These are phyloP conservation scores for Neotoxoptera formosana DNA, from an alignment of 1,140 invertebrate genomes.

Conservation along the genomic window DNA sequence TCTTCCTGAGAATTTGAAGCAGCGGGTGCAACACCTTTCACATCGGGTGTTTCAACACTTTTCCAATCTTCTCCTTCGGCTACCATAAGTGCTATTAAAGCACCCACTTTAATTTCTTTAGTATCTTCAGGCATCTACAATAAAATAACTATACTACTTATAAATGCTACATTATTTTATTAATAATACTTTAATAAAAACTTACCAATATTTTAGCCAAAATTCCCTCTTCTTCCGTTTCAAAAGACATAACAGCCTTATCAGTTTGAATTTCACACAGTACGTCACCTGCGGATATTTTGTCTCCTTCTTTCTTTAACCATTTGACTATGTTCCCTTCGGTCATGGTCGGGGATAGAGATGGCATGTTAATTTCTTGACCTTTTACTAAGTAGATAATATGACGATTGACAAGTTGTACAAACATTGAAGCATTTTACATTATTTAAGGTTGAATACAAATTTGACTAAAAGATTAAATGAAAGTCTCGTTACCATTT, in stretches of 20 bases:
- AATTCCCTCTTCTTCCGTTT: constrained; percentile 97
- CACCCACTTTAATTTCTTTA: constrained; percentile 85
- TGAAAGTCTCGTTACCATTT: constrained; percentile 11
- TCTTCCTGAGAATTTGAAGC: constrained; percentile 61
- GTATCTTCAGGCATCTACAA: constrained; percentile 73
- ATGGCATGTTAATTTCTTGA: constrained; percentile 72
- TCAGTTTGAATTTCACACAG: constrained; percentile 99
- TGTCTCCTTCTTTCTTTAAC: constrained; percentile 96
- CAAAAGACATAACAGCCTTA: constrained; percentile 99
- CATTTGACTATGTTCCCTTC: constrained; percentile 95
- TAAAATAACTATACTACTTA: neutral
- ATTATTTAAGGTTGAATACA: neutral
- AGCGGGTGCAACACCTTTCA: constrained; percentile 66
- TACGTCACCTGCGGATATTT: constrained; percentile 83
- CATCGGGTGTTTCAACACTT: constrained; percentile 76
- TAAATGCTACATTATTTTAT: neutral
- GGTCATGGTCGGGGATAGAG: constrained; percentile 98
- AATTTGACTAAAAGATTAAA: neutral
- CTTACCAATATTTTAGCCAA: constrained; percentile 88
- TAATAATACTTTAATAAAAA: neutral
- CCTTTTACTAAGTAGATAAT: constrained; percentile 18
- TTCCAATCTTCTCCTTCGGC: constrained; percentile 78
- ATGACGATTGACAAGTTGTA: neutral
- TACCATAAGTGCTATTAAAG: constrained; percentile 88
- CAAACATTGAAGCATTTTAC: neutral